Base-by-base conservation (phyloP, 1,140 invertebrate genomes). In the Psilanteris sp. region DNA sequence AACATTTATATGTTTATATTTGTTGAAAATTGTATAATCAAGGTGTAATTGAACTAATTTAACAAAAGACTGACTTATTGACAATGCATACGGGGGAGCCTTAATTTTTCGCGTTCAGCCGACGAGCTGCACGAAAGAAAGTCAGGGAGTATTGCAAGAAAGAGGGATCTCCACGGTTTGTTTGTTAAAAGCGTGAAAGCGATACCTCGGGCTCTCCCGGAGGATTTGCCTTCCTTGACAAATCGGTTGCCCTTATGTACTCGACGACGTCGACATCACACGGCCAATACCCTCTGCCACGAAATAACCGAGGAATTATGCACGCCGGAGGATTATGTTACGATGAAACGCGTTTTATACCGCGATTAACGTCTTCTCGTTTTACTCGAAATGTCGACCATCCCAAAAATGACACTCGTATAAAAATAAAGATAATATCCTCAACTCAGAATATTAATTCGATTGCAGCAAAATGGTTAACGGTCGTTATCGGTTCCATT, bases 151-250 rank as follows among this genome's bases (percentile, higher is more conserved):
- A 3, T 22, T 9, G 32, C 46, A 44, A 52, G 27, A 50, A 50
- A 27, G 27, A 62, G 29, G 34, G 22, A 39, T 16, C 8, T 9
- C 50, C 57, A 61, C 50, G 50, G 50, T 68, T 62, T 62, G 48
- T 75, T 77, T 70, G 62, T 55, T 41, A 59, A 78, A 37, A 62
- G 64, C 59, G 68, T 78, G 75, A 78, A 78, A 78, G 75, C 59
- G 64, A 78, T 72, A 73, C 75, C 46, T 46, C 50, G 50, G 16
- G 27, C 36, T 50, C 32, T 32, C 3, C 36, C 67, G 29, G 32
- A n/a, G 32, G 52, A 73, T 78, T 73, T 66, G 75, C 62, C 44
- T 66, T 44, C 31, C 46, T 59, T 73, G 64, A 73, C 75, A 78
- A 78, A 78, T 78, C 29, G 75, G 57, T 59, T 44, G 36, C 70